Percentiles rank a stretch among this genome's conserved stretches.
Evolutionary conservation across 2,113 vertebrate species (phyloP).

Genomic region (Anguilla japonica): DNA sequence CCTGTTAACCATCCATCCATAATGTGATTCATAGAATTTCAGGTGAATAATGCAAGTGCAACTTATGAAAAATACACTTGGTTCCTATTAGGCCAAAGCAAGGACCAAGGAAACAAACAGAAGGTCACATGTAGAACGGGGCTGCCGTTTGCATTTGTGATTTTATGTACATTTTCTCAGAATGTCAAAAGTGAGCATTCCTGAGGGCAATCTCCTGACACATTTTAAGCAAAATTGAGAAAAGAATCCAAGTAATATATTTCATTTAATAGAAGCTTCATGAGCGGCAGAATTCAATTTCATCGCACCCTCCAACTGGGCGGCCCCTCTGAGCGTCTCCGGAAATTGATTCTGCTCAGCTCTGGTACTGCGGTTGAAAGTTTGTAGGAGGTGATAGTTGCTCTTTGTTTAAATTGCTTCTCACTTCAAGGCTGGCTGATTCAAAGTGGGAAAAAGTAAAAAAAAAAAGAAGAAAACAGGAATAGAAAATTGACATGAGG

Average conservation of each 20-base stretch:
- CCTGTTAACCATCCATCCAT: neutral
- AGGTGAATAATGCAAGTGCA: neutral
- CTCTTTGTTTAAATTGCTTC: neutral
- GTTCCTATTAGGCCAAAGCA: neutral
- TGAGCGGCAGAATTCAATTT: conserved; percentile 58
- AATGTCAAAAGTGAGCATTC: conserved; percentile 46
- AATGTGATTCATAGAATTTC: neutral
- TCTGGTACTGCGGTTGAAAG: conserved; percentile 11
- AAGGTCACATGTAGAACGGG: neutral
- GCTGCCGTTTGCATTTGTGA: neutral
- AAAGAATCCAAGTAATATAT: conserved; percentile 48
- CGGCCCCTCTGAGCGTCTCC: conserved; percentile 43
- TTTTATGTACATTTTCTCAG: conserved; percentile 45
- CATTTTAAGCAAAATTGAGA: conserved; percentile 38
- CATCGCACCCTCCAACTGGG: conserved; percentile 46
- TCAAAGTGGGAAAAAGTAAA: neutral
- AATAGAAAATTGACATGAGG: conserved; percentile 19
- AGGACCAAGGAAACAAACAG: neutral
- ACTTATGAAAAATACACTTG: neutral
- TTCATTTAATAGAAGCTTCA: conserved; percentile 64
- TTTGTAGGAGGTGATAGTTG: conserved; percentile 6
- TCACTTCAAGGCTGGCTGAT: conserved; percentile 1
- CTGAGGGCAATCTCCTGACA: conserved; percentile 44
- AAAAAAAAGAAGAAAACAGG: neutral
- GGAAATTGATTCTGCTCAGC: conserved; percentile 64